Evolutionary conservation across 1,140 invertebrate genomes (phyloP).

Genomic region (Drosophila arawakana): DNA sequence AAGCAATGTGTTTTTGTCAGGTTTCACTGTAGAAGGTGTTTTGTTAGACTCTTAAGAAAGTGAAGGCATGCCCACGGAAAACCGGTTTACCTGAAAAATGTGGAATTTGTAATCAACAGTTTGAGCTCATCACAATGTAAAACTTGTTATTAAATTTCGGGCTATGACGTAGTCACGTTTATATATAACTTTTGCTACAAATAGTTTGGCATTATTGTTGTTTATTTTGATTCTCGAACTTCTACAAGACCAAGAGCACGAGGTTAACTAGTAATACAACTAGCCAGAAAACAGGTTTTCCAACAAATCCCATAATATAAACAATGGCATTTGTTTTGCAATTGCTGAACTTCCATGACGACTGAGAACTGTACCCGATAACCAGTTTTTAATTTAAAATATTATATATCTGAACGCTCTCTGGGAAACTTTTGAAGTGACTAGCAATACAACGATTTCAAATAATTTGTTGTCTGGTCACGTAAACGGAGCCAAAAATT

Average conservation of each 20-base stretch:
- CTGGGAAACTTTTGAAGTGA: slow-evolving; percentile 13
- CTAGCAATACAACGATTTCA: background rate
- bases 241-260: slow-evolving; percentile 25
- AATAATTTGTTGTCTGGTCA: slow-evolving; percentile 45
- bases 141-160: slow-evolving; percentile 69
- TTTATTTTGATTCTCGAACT: slow-evolving; percentile 54
- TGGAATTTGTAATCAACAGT: slow-evolving; percentile 22
- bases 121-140: slow-evolving; percentile 58
- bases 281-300: slow-evolving; percentile 56
- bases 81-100: slow-evolving; percentile 44
- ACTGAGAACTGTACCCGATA: slow-evolving; percentile 17
- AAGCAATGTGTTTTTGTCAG: background rate
- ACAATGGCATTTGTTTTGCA: slow-evolving; percentile 61
- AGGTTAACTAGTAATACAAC: slow-evolving; percentile 38
- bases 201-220: slow-evolving; percentile 18
- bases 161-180: slow-evolving; percentile 29
- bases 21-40: slow-evolving; percentile 29
- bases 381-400: slow-evolving; percentile 18
- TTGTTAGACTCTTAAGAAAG: slow-evolving; percentile 32
- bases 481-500: slow-evolving; percentile 43
- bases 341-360: slow-evolving; percentile 45
- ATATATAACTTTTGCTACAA: slow-evolving; percentile 5
- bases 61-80: slow-evolving; percentile 38
- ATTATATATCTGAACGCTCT: background rate
- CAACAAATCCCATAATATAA: slow-evolving; percentile 30